Conservation (phyloP, 2,888 invertebrate genomes). For the Capitulum mitella region DNA sequence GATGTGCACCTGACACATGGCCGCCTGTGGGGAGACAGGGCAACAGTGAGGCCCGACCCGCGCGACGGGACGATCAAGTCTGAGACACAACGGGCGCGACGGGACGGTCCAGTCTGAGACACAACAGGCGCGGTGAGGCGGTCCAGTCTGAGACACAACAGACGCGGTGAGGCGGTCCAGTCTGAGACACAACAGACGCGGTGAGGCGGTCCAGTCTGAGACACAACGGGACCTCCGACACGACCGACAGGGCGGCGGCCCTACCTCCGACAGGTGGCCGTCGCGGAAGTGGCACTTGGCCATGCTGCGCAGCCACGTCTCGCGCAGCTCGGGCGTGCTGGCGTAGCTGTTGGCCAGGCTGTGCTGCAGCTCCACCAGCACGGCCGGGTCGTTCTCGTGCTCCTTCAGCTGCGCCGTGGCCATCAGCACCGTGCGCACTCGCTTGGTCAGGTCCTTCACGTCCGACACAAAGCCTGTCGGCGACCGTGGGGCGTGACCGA, state of each 20-base stretch:
- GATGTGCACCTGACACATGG: slow-evolving; percentile 89
- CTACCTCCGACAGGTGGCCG: slow-evolving; percentile 49
- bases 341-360: slow-evolving; percentile 87
- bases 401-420: slow-evolving; percentile 88
- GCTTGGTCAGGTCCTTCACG: slow-evolving; percentile 85
- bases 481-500: too few relatives aligned
- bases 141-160: too few relatives aligned
- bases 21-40: too few relatives aligned
- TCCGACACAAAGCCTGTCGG: slow-evolving; percentile 67
- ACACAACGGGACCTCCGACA: too few relatives aligned
- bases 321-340: slow-evolving; percentile 84
- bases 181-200: too few relatives aligned
- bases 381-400: slow-evolving; percentile 84
- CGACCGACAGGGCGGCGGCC: background rate
- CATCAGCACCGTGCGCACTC: slow-evolving; percentile 88
- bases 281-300: slow-evolving; percentile 72
- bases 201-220: too few relatives aligned
- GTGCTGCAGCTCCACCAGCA: slow-evolving; percentile 82
- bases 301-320: slow-evolving; percentile 94
- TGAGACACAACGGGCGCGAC: too few relatives aligned
- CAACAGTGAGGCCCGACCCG: too few relatives aligned
- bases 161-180: too few relatives aligned
- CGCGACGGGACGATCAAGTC: too few relatives aligned
- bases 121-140: too few relatives aligned
- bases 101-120: too few relatives aligned